Evolutionary conservation across 2,888 invertebrate species (phyloP).

Genomic region (Leptinotarsa haldemani): DNA sequence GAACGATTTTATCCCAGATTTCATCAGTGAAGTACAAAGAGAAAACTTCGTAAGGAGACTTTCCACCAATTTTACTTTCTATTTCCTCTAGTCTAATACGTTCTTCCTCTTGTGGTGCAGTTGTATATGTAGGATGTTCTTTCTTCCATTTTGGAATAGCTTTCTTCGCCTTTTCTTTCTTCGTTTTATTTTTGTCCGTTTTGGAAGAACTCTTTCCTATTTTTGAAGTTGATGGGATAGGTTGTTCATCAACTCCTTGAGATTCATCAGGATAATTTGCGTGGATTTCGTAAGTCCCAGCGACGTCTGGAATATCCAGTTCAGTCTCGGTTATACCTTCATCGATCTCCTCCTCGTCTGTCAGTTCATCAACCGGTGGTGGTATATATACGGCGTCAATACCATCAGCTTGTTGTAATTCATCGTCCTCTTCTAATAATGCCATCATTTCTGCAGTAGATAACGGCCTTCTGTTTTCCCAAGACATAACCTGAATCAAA

Average conservation of each 20-base stretch:
- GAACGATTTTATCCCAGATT: conserved; percentile 22
- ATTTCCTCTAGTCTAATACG: conserved; percentile 11
- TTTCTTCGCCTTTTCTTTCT: conserved; percentile 8
- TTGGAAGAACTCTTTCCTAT: not conserved
- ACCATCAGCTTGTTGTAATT: conserved; percentile 5
- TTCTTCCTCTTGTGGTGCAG: conserved; percentile 15
- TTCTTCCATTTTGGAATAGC: conserved; percentile 7
- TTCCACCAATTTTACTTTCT: conserved; percentile 23
- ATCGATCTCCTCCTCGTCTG: conserved; percentile 22
- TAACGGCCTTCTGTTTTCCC: conserved; percentile 21
- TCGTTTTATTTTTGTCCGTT: conserved; percentile 6
- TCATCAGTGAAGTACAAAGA: conserved; percentile 27
- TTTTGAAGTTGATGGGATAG: not conserved
- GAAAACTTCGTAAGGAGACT: conserved; percentile 25
- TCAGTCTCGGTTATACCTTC: conserved; percentile 20
- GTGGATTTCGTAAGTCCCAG: conserved; percentile 19
- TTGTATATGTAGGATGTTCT: conserved; percentile 20
- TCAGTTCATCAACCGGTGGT: conserved; percentile 25
- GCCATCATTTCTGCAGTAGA: conserved; percentile 17
- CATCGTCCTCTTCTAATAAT: conserved; percentile 20
- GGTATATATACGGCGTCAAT: conserved; percentile 22
- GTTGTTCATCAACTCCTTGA: not conserved
- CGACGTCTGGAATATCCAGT: conserved; percentile 13
- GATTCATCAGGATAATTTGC: conserved; percentile 2
- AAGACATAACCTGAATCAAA: not conserved